Base-by-base conservation (phyloP, 2,113 vertebrate species). In the Otocyon megalotis region DNA sequence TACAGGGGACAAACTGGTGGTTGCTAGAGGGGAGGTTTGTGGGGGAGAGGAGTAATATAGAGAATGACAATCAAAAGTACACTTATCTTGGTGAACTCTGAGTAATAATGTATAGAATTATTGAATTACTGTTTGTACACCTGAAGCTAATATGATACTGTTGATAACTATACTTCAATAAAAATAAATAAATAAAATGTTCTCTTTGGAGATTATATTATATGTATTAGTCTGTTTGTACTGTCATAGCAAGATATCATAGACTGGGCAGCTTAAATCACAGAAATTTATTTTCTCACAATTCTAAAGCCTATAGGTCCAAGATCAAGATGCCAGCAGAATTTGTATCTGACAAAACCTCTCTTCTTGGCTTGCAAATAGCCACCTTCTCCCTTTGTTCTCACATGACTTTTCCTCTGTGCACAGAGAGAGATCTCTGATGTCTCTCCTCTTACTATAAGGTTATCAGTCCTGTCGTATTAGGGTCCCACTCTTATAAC, bases 401-500 rank as follows among this genome's bases (percentile, higher is more conserved):
- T 67, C 3, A 15, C 8, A 7, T 62, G 43, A 9, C 8, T 50
- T 71, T 62, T 77, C 20, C 54, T 69, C 20, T 32, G 6, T 76
- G 4, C 20, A 81, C 15, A 28, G 12, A 95, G 6, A 65, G 15
- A 79, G 32, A 28, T 17, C 6, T 60, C 15, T n/a, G 53, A 2
- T 60, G 19, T 58, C 56, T 82, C 24, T 62, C 13, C 22, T 48
- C 56, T n/a, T 69, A 9, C 30, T 62, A 14, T 74, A 32, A 37
- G 17, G 24, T 53, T 71, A 82, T 74, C n/a, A 30, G 28, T 58
- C 14, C 19, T 72, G 16, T 20, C 15, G 2, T 8, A 35, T 54
- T 43, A 62, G 2, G 20, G 2, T 0, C 11, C n/a, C 13, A 76
- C 1, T 0, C 10, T 37, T 48, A 28, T 37, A 30, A 83, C 1